These are phyloP conservation scores for Neocloeon triangulifer DNA, from an alignment of 1,140 invertebrate species.

Conservation along the genomic window DNA sequence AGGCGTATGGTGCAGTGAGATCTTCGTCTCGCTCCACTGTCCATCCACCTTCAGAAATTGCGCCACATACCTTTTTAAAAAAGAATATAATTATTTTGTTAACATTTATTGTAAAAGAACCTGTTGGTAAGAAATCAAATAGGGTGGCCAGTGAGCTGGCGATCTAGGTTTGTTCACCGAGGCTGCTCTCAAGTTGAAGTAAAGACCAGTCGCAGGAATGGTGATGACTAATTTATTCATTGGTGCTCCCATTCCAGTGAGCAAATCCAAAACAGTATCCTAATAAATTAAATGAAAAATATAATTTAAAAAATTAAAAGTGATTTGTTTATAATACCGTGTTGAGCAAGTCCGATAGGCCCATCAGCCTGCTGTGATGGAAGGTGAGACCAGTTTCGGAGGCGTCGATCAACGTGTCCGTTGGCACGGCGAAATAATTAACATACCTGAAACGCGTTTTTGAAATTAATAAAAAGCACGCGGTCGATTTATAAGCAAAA, in stretches of 20 bases:
- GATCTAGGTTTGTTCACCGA: conserved; percentile 43
- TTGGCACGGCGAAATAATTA: conserved; percentile 42
- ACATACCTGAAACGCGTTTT: conserved; percentile 20
- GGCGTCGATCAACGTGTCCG: conserved; percentile 36
- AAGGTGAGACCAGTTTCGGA: conserved; percentile 34
- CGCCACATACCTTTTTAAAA: conserved; percentile 27
- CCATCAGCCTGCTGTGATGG: conserved; percentile 52
- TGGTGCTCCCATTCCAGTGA: conserved; percentile 41
- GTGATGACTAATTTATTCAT: conserved; percentile 42
- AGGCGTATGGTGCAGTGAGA: conserved; percentile 52
- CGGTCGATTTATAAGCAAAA: neutral
- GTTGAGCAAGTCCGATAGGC: conserved; percentile 53
- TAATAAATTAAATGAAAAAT: conserved; percentile 13
- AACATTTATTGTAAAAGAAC: conserved; percentile 16
- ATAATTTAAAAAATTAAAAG: conserved; percentile 2
- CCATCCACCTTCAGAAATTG: conserved; percentile 37
- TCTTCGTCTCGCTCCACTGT: conserved; percentile 56
- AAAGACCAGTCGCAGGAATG: conserved; percentile 37
- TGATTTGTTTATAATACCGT: conserved; percentile 25
- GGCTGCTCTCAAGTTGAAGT: conserved; percentile 36
- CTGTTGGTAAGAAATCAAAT: conserved; percentile 30
- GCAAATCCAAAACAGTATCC: conserved; percentile 54
- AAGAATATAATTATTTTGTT: conserved; percentile 1
- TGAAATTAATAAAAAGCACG: too few species aligned
- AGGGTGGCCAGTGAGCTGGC: conserved; percentile 23